A percentile compares a stretch with the other conserved stretches of the same genome.
Evolutionary conservation across 2,797 vertebrate genomes (phyloP).

Genomic region (Eulemur mongoz): DNA sequence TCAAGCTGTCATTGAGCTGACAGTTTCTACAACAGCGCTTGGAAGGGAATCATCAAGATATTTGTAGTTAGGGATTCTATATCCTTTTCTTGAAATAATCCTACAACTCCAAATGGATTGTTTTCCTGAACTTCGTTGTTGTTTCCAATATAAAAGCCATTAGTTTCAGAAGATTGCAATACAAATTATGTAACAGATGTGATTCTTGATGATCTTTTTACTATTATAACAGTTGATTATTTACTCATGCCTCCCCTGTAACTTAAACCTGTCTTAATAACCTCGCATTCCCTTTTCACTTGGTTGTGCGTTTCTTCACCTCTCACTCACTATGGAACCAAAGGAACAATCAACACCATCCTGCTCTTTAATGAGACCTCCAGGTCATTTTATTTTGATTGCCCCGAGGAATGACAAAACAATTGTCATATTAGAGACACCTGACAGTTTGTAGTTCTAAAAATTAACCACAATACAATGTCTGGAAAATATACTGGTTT

Average conservation of each 20-base stretch:
- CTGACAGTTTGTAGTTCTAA: neutral
- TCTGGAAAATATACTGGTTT: neutral
- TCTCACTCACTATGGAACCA: neutral
- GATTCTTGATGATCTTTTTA: neutral
- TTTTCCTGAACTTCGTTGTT: neutral
- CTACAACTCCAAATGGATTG: neutral
- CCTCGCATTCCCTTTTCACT: neutral
- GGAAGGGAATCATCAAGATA: neutral
- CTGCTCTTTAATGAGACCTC: neutral
- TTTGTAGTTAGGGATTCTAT: neutral
- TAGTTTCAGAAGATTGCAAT: neutral
- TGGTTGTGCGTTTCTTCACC: neutral
- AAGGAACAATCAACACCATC: neutral
- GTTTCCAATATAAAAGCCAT: neutral
- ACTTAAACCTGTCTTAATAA: neutral
- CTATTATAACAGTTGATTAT: neutral
- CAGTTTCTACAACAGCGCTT: neutral
- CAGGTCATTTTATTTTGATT: neutral
- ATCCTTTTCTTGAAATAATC: neutral
- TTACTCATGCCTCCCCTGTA: neutral
- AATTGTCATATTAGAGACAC: neutral
- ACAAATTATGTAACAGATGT: neutral
- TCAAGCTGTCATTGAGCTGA: neutral
- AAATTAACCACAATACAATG: neutral
- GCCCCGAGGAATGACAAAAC: neutral